Base-by-base conservation (phyloP, 2,113 vertebrate genomes). In the Vulpes ferrilata region DNA sequence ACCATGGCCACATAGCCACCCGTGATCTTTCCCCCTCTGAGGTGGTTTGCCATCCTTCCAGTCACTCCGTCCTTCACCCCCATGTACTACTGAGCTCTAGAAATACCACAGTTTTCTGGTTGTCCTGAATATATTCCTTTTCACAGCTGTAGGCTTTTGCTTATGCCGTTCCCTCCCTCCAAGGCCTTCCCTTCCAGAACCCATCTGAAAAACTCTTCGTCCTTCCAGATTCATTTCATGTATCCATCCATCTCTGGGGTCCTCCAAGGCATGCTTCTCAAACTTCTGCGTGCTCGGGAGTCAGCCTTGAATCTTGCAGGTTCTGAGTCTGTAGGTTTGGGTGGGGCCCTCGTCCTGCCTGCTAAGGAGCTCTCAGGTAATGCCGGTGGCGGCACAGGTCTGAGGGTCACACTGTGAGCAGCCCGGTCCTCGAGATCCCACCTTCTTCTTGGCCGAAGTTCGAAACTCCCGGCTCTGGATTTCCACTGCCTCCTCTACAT, bases 401-500 rank as follows among this genome's bases (percentile, higher is more conserved):
- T 13, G 30, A 88, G 53, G 43, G 7, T 71, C 23, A 10, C 11
- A 3, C 11, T 7, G 1, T 48, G 53, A 22, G 10, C 9, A 64
- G 48, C 16, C 48, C 60, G 62, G 57, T 2, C 9, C 48, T 27
- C 19, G 7, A 0, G 17, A 16, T 9, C 16, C 4, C 48, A 32
- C 4, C 0, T 2, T 38, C 38, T 64, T 92, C 55, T 69, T 19
- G 16, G 83, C 48, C 43, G 59, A 43, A 27, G 16, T 59, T 4
- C n/a, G 59, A 55, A 35, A 6, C 55, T 64, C 78, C 55, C 5
- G 19, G 30, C n/a, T 67, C 19, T 51, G 76, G 10, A 83, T 22
- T 48, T 30, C 53, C 55, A 5, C 0, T 3, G 7, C 12, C 32
- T 62, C 12, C 15, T 67, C 25, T 11, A 7, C 10, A 0, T 15